These are phyloP conservation scores for Seira sanloemensis DNA, from an alignment of 2,888 invertebrate genomes.

Conservation along the genomic window DNA sequence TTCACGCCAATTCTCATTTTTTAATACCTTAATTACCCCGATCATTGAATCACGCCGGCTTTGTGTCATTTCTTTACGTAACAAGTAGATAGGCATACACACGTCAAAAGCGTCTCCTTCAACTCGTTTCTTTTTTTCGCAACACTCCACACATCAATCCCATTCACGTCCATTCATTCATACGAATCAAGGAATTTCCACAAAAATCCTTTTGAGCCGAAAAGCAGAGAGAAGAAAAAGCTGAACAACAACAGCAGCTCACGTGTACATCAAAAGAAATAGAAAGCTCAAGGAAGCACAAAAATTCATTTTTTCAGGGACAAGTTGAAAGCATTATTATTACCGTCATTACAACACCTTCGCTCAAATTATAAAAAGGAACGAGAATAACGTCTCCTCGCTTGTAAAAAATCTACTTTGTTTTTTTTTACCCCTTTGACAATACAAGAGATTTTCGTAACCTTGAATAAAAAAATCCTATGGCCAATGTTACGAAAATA, in stretches of 20 bases:
- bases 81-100: background rate
- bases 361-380: background rate
- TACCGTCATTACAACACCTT: slow-evolving; percentile 32
- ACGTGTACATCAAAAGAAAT: slow-evolving; percentile 9
- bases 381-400: background rate
- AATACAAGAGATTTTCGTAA: slow-evolving; percentile 46
- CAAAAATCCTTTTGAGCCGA: slow-evolving; percentile 10
- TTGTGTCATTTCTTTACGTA: background rate
- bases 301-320: slow-evolving; percentile 61
- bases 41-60: slow-evolving; percentile 14
- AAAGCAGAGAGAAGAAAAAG: no score
- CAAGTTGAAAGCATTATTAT: slow-evolving; percentile 27
- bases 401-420: background rate
- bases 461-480: slow-evolving; percentile 40
- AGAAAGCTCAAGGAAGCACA: slow-evolving; percentile 58
- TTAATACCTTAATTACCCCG: slow-evolving; percentile 17
- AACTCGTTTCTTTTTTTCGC: no score
- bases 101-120: no score
- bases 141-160: background rate
- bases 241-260: slow-evolving; percentile 15
- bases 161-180: background rate
- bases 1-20: slow-evolving; percentile 13
- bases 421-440: slow-evolving; percentile 14
- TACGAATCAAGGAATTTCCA: slow-evolving; percentile 41
- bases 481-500: slow-evolving; percentile 47